A percentile compares a stretch with the other conserved stretches of the same genome.
Conservation (phyloP, 2,888 invertebrate species). For the Amphipoea oculea region DNA sequence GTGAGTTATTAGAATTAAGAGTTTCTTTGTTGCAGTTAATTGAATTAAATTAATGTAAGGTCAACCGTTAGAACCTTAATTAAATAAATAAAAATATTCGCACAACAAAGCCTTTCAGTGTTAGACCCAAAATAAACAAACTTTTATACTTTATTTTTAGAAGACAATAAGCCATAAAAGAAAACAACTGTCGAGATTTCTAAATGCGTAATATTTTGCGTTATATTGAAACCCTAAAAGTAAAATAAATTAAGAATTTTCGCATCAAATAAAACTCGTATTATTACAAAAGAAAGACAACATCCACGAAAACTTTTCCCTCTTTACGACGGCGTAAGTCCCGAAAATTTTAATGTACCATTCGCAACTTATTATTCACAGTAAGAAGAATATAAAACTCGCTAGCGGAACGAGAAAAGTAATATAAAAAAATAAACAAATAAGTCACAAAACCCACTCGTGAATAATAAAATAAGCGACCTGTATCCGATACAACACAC, state of each 20-base stretch:
- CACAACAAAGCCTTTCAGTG: slow-evolving; percentile 12
- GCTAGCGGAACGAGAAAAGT: slow-evolving; percentile 65
- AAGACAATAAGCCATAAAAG: slow-evolving; percentile 40
- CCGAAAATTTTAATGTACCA: slow-evolving; percentile 62
- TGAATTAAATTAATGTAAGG: slow-evolving; percentile 36
- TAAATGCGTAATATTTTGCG: slow-evolving; percentile 43
- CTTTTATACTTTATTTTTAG: not conserved
- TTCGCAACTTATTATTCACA: slow-evolving; percentile 62
- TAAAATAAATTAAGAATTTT: slow-evolving; percentile 54
- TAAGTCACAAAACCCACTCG: slow-evolving; percentile 70
- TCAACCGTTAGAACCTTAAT: slow-evolving; percentile 37
- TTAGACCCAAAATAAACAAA: slow-evolving; percentile 10
- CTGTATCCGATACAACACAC: slow-evolving; percentile 70
- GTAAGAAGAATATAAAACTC: slow-evolving; percentile 62
- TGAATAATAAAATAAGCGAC: slow-evolving; percentile 75
- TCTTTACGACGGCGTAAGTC: slow-evolving; percentile 55
- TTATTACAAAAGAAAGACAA: slow-evolving; percentile 63
- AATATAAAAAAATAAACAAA: slow-evolving; percentile 68
- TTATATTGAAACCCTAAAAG: slow-evolving; percentile 45
- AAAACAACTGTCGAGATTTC: slow-evolving; percentile 40
- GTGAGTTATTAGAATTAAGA: slow-evolving; percentile 54
- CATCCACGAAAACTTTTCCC: slow-evolving; percentile 55
- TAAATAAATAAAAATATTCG: slow-evolving; percentile 28
- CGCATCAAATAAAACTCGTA: slow-evolving; percentile 49
- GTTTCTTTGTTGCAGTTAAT: slow-evolving; percentile 55